These are phyloP conservation scores for Rhynchomys soricoides DNA, from an alignment of 2,113 vertebrate genomes.

Conservation along the genomic window DNA sequence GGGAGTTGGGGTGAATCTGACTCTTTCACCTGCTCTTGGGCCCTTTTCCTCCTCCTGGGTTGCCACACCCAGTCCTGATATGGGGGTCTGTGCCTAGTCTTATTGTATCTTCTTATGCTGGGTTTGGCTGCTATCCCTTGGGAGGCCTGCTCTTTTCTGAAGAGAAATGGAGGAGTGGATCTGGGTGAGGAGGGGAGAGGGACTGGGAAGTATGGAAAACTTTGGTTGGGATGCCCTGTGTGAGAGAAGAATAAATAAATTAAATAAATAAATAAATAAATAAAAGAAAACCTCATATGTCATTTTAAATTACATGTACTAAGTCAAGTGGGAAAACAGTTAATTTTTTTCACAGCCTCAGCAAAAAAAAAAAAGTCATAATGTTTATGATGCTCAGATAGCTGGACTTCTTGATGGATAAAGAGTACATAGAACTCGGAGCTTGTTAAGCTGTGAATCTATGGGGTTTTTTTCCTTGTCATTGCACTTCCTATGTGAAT, in stretches of 20 bases:
- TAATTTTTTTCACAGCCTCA: background rate
- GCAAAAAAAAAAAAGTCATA: background rate
- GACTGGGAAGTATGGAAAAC: background rate
- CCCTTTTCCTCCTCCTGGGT: background rate
- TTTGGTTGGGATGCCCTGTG: background rate
- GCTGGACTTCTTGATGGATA: background rate
- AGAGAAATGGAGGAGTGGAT: background rate
- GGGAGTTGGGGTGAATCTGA: background rate
- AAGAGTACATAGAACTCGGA: background rate
- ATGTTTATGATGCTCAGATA: background rate
- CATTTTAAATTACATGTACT: conserved; percentile 25
- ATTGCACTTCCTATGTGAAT: background rate
- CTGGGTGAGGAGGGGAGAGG: background rate
- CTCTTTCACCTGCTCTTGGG: background rate
- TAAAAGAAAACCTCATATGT: conserved; percentile 25
- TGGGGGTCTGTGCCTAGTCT: background rate
- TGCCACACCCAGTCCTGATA: background rate
- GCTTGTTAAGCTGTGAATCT: background rate
- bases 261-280: background rate
- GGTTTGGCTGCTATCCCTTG: background rate
- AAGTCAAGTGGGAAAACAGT: conserved; percentile 7
- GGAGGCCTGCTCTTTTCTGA: background rate
- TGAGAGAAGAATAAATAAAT: background rate
- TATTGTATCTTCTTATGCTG: background rate
- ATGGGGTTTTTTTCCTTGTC: background rate